Evolutionary conservation across 2,888 invertebrate genomes (phyloP), one percentile per base, ranked within the genome.

Genomic region (Psococerastis gibbosa): DNA sequence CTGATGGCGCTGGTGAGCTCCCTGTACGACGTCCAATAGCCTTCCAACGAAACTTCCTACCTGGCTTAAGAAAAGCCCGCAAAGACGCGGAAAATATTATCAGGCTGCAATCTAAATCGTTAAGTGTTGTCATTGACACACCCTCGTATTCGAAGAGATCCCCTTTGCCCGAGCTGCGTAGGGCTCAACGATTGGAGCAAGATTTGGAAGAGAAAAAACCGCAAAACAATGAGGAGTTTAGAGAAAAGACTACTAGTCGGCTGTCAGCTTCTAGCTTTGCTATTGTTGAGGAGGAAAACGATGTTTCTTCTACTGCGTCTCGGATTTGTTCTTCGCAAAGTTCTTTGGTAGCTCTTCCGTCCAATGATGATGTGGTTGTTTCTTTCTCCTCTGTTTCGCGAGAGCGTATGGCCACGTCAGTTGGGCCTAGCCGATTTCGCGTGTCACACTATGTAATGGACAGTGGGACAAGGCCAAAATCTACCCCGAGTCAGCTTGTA

Each of bases 391-490:
- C 52, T 45, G 49, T 51, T 22, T 50, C 51, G 23, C 45, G 47
- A 22, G 50, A 52, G 44, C 48, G 48, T 16, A 49, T 51, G 15
- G 42, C 47, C 6, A 48, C 54, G 11, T 43, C 49, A 11, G 42
- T 48, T 9, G 43, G 48, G 22, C 49, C 52, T 31, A 53, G 53
- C 45, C 49, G 58, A 31, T 53, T 60, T 11, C 58, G 57, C 35
- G 48, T 61, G 41, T 56, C 60, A 0, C 56, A 58, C 20, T 49
- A 61, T 20, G 55, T 56, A 9, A 51, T 62, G 1, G 57, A 59
- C 31, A 58, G 58, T 16, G 51, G 53, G 9, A 60, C 60, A 31
- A 51, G 62, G 27, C 60, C 62, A 3, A 62, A 61, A 50, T 61
- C 60, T 32, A 57, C 59, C 22, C 58, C 61, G 0, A 60, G 61